Evolutionary conservation across 2,888 invertebrate genomes (phyloP), one percentile per base, ranked within the genome.

Genomic region (Empis stercorea): DNA sequence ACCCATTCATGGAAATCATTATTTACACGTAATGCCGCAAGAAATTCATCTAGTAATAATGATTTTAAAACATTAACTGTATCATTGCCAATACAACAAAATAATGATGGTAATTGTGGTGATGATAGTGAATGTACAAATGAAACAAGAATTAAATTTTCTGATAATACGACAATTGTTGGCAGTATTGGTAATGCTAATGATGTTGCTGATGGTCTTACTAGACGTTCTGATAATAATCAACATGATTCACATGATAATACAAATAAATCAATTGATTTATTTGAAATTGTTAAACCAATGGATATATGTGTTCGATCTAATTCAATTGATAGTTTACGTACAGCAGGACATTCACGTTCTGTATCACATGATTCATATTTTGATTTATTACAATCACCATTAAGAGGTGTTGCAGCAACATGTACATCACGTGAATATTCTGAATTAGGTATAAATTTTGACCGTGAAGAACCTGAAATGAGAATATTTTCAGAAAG

Each of bases 291-390:
- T 4, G 57, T 55, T 27, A 68, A 68, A 44, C 64, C 66, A 9
- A 63, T 68, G 61, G 70, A 70, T 43, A 57, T 66, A 10, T 70
- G 70, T 51, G 62, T 65, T 15, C 63, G 70, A 42, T 69, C 70
- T 20, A 67, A 60, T 55, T 70, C 70, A 7, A 67, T 70, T 41
- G 70, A 70, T 49, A 70, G 71, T 52, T 57, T 70, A 14, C 64
- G 70, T 20, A 70, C 23, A n/a, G 61, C 63, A 7, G 71, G 70
- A 1, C 70, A 70, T 40, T 70, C 71, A n/a, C 61, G 82, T 43
- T 91, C 91, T 1, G 87, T 91, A 1, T 91, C 91, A 0, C 92
- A 93, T 67, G 93, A 93, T 66, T 93, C 92, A 1, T 93, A 93
- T 71, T 93, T 93, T 71, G 91, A 92, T 61, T 54, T 68, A 52